These are phyloP conservation scores for Enteromius fasciolatus DNA, from an alignment of 2,797 vertebrate species.

Conservation along the genomic window DNA sequence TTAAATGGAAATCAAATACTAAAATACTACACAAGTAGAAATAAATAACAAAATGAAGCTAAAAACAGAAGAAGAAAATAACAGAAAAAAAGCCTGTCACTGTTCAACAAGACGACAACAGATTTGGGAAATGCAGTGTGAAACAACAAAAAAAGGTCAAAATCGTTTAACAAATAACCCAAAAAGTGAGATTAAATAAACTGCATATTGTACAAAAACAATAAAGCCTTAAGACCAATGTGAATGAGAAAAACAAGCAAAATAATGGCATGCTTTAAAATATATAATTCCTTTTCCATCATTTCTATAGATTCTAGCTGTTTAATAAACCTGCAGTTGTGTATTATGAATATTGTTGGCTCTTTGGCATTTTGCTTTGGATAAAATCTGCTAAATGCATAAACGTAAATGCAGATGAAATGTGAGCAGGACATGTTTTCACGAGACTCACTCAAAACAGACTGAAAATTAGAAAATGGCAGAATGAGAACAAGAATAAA, in stretches of 20 bases:
- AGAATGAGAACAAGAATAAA: conserved; percentile 13
- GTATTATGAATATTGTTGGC: no score
- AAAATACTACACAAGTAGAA: no score
- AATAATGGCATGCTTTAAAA: no score
- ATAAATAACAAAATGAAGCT: no score
- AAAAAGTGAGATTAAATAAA: neutral
- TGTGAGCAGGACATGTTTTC: neutral
- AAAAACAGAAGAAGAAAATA: no score
- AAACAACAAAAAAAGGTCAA: no score
- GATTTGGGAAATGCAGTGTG: neutral
- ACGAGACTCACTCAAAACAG: conserved; percentile 1
- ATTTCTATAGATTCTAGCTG: neutral
- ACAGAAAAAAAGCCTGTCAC: neutral
- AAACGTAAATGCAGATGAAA: neutral
- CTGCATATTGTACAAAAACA: neutral
- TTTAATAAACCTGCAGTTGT: neutral
- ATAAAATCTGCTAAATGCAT: neutral
- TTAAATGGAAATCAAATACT: no score
- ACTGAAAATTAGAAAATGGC: conserved; percentile 1
- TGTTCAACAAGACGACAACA: neutral
- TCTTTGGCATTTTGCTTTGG: neutral
- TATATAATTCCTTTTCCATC: no score
- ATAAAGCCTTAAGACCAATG: neutral
- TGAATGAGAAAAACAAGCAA: neutral
- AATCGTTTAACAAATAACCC: neutral